Evolutionary conservation across 2,888 invertebrate genomes (phyloP), one percentile per base, ranked within the genome.

Genomic region (Eilema griseolum): DNA sequence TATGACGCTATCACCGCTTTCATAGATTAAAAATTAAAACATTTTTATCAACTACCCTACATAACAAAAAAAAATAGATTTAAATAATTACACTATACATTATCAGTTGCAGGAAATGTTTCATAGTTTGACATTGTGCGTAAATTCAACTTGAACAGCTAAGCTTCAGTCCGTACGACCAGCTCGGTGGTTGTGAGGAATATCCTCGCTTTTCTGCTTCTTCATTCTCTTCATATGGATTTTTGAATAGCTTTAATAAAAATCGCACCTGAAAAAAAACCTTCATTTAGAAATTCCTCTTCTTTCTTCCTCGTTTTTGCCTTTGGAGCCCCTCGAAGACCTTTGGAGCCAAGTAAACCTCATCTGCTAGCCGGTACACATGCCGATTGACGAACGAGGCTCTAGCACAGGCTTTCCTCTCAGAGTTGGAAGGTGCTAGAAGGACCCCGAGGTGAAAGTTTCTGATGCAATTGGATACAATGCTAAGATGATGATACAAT

Each of bases 91-190:
- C 20, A 7, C 7, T 46, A 14, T 3, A 20, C 46, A 20, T 46
- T 46, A 46, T 46, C 46, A 46, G 20, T 46, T 46, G 46, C 46
- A 20, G 20, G 20, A 20, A 46, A 46, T 41, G 20, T 46, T 46
- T 16, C 4, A 46, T 46, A 7, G 20, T 46, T 20, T 20, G 46
- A 46, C 20, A 20, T n/a, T 20, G n/a, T 52, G 52, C 10, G 16
- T 52, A 20, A 10, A 65, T 60, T 71, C 91, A 96, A 83, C 96
- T 96, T 24, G 96, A 96, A 82, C 96, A 96, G 79, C 96, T 96
- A 0, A 96, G 90, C 72, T 94, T 95, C 4, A 96, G 89, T 0
- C 92, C 92, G 67, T 92, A 92, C 0, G 96, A 90, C 96, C 96
- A 96, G 76, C 88, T 89, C 1, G 96, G 96, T 0, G 96, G 95